Conservation (phyloP, 1,140 invertebrate genomes). For the Centruroides sculpturatus region DNA sequence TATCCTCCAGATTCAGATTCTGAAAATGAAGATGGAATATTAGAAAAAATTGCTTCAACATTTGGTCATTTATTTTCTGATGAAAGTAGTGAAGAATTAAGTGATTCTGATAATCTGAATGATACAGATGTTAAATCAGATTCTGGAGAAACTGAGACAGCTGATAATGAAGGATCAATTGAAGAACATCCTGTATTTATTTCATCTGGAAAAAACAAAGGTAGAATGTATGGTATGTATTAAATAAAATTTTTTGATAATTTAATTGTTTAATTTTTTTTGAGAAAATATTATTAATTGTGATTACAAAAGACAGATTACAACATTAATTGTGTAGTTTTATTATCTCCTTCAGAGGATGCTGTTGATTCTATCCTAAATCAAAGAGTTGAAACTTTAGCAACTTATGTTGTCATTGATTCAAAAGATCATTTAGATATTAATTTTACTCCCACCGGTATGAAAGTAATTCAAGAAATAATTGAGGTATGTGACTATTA, state of each 20-base stretch:
- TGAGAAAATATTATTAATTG: too few relatives aligned
- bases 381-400: constrained; percentile 30
- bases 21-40: constrained; percentile 45
- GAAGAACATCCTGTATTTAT: constrained; percentile 7
- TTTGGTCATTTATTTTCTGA: constrained; percentile 58
- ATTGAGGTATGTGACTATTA: constrained; percentile 20
- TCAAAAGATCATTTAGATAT: constrained; percentile 49
- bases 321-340: too few relatives aligned
- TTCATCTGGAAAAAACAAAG: neutral
- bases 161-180: constrained; percentile 7
- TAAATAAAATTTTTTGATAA: too few relatives aligned
- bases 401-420: constrained; percentile 50
- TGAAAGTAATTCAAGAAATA: constrained; percentile 44
- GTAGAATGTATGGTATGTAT: neutral
- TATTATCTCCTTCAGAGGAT: neutral
- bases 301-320: too few relatives aligned
- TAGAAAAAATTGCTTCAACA: constrained; percentile 39
- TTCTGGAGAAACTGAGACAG: constrained; percentile 13
- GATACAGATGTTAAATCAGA: constrained; percentile 22
- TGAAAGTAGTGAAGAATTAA: constrained; percentile 55
- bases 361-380: neutral
- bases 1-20: constrained; percentile 60
- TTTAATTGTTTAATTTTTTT: too few relatives aligned
- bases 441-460: constrained; percentile 46
- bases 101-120: constrained; percentile 28